Conservation (phyloP, 2,888 invertebrate genomes). For the Prenolepis imparis region DNA sequence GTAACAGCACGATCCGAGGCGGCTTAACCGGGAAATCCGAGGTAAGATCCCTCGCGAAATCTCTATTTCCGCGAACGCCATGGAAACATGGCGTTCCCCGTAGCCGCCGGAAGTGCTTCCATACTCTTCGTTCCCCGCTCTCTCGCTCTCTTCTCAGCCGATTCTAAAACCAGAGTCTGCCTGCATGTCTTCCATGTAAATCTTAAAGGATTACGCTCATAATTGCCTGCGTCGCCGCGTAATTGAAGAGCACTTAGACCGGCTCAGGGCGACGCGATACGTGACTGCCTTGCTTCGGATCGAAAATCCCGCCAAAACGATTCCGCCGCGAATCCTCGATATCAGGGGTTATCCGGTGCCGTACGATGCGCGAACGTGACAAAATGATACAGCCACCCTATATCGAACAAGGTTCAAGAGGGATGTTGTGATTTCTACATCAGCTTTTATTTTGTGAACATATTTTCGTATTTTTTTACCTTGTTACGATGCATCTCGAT, state of each 20-base stretch:
- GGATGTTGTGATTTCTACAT: neutral
- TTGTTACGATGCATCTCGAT: neutral
- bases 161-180: conserved; percentile 39
- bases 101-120: conserved; percentile 48
- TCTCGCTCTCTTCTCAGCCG: conserved; percentile 1
- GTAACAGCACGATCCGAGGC: conserved; percentile 75
- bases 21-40: conserved; percentile 83
- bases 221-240: conserved; percentile 79
- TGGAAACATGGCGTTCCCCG: conserved; percentile 68
- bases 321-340: conserved; percentile 26
- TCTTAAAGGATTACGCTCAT: conserved; percentile 83
- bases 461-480: neutral
- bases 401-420: neutral
- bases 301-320: conserved; percentile 54
- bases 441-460: neutral
- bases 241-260: conserved; percentile 74
- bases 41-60: conserved; percentile 81
- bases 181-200: conserved; percentile 70
- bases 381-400: neutral
- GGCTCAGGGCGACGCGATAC: conserved; percentile 55
- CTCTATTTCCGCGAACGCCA: conserved; percentile 79
- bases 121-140: neutral
- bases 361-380: conserved; percentile 18
- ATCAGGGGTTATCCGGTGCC: neutral
- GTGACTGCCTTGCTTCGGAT: conserved; percentile 49